These are phyloP conservation scores for Eugnorisma glareosa DNA, from an alignment of 2,888 invertebrate species.

Conservation along the genomic window DNA sequence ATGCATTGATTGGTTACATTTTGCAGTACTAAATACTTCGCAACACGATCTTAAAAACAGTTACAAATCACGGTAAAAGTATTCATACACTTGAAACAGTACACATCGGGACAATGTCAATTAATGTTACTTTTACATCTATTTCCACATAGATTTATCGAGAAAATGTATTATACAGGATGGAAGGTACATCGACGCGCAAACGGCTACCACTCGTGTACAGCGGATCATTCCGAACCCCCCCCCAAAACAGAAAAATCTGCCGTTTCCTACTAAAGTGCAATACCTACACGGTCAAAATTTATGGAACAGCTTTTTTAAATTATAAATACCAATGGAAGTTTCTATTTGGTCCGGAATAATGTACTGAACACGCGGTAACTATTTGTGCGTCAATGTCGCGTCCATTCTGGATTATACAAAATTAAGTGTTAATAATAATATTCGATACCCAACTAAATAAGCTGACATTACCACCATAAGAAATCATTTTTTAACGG, in stretches of 20 bases:
- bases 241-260: background rate
- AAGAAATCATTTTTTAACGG: conserved; percentile 24
- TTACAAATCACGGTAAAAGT: background rate
- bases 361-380: background rate
- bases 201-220: background rate
- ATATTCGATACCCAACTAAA: conserved; percentile 52
- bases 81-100: conserved; percentile 1
- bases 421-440: conserved; percentile 7
- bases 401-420: background rate
- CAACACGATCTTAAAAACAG: conserved; percentile 8
- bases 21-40: conserved; percentile 1
- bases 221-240: background rate
- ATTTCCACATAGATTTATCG: conserved; percentile 20
- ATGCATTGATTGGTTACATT: too few species aligned
- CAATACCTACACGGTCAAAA: background rate
- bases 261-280: background rate
- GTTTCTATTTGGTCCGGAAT: background rate
- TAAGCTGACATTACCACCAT: conserved; percentile 41
- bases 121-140: conserved; percentile 11
- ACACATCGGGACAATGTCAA: background rate
- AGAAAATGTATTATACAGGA: conserved; percentile 3
- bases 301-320: background rate
- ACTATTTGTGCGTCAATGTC: background rate
- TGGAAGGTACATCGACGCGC: background rate
- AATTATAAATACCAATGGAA: background rate